These are phyloP conservation scores for Percopsis omiscomaycus DNA, from an alignment of 2,797 vertebrate species.

Conservation along the genomic window DNA sequence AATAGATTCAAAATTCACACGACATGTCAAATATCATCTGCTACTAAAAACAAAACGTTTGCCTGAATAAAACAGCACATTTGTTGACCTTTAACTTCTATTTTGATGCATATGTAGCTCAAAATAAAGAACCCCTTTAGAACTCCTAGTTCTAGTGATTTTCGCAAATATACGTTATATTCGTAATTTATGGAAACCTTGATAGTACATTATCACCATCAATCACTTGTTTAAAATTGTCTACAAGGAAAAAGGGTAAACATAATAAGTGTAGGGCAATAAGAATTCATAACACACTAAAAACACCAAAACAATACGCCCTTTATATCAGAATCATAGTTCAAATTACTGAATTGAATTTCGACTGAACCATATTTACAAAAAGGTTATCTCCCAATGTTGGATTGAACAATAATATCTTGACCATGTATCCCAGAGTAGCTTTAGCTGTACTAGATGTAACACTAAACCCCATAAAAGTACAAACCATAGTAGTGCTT, in stretches of 20 bases:
- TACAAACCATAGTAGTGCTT: slow-evolving; percentile 33
- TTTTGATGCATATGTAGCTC: slow-evolving; percentile 9
- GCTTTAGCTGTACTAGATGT: slow-evolving; percentile 24
- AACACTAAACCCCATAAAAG: slow-evolving; percentile 20
- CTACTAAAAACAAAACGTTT: slow-evolving; percentile 7
- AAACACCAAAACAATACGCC: neutral
- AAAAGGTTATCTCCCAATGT: slow-evolving; percentile 8
- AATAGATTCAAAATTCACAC: slow-evolving; percentile 32
- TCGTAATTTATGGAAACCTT: too few relatives aligned
- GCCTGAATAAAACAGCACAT: neutral
- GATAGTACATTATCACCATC: too few relatives aligned
- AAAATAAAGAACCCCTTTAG: neutral
- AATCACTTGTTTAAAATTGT: too few relatives aligned
- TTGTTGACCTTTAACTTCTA: neutral
- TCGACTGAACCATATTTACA: slow-evolving; percentile 35
- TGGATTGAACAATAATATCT: slow-evolving; percentile 6
- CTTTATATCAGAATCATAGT: neutral
- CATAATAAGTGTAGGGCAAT: slow-evolving; percentile 6
- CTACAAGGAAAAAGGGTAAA: neutral
- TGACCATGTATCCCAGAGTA: slow-evolving; percentile 16
- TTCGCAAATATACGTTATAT: slow-evolving; percentile 7
- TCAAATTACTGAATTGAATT: slow-evolving; percentile 6
- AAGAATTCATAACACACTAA: slow-evolving; percentile 6
- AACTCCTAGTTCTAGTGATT: neutral
- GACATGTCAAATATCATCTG: slow-evolving; percentile 33